These are phyloP conservation scores for Gorsachius goisagi DNA, from an alignment of 2,113 vertebrate genomes.

Conservation along the genomic window DNA sequence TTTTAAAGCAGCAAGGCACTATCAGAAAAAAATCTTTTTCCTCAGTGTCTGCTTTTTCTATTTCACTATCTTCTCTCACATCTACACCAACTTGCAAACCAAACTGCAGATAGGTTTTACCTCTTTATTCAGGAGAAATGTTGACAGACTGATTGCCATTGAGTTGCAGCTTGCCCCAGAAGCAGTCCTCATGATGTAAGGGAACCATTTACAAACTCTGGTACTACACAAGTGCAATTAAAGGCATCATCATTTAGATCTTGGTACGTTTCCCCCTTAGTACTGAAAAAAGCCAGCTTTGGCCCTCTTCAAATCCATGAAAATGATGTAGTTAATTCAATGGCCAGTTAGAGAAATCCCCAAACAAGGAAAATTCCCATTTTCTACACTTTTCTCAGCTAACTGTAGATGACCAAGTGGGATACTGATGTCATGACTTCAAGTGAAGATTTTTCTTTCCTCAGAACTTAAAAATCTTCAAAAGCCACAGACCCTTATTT, in stretches of 20 bases:
- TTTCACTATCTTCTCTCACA: background rate
- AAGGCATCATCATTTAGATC: background rate
- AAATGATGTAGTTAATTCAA: background rate
- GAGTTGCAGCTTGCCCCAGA: background rate
- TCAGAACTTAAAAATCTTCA: background rate
- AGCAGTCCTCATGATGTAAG: background rate
- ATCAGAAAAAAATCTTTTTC: background rate
- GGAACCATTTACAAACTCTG: background rate
- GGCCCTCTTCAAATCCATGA: background rate
- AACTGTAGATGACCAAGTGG: background rate
- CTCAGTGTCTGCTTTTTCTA: background rate
- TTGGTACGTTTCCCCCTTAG: background rate
- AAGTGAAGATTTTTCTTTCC: background rate
- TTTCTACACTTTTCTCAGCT: background rate
- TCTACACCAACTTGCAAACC: background rate
- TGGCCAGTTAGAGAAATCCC: background rate
- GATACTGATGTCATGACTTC: background rate
- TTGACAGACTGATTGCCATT: background rate
- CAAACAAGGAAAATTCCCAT: background rate
- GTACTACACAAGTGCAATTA: background rate
- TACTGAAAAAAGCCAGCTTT: background rate
- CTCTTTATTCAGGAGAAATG: background rate
- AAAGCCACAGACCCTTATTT: background rate
- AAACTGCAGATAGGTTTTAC: background rate
- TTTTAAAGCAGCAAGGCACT: background rate